Base-by-base conservation (phyloP, 1,140 invertebrate genomes). In the Temnothorax curvispinosus region DNA sequence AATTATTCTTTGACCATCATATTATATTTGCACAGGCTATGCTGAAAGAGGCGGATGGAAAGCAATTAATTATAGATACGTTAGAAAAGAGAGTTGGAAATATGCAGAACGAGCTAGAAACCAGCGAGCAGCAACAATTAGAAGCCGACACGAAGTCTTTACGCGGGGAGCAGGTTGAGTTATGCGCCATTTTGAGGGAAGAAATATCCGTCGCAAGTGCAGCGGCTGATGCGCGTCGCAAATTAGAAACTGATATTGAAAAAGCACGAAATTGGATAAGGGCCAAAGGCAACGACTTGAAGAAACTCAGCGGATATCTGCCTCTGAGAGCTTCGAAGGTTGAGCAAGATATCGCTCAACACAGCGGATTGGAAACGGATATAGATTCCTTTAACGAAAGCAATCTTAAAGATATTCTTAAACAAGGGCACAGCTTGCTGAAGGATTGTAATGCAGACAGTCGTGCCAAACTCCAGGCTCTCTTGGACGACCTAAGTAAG, bases 101-200 rank as follows among this genome's bases (percentile, higher is more conserved):
- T 75, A 97, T 99, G 95, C 96, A 97, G 91, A 96, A 97, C 86
- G 98, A 99, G 94, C 93, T 99, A n/a, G 98, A 99, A 93, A 96
- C 96, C 77, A 96, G 96, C 27, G 98, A 98, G 92, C 97, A 97
- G 85, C 96, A 96, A 85, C 96, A 97, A 93, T 91, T 98, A 60
- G 97, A 98, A 93, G 96, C 96, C 0, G 96, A 97, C 21, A 94
- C 97, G 75, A 96, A 96, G 88, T 96, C 96, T 92, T 93, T 98
- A 8, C 96, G 96, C 38, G 95, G 96, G 0, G 97, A 98, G 93
- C 97, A 98, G 90, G 97, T 97, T 44, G 96, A 97, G 91, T 94
- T 99, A 1, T 96, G 97, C 18, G 95, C 96, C 0, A 96, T 97
- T 41, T 95, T 98, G 0, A 97, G 97, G 92, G 96, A 96, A 78